A percentile compares a stretch with the other conserved stretches of the same genome.
Evolutionary conservation across 2,888 invertebrate species (phyloP).

Genomic region (Drepana falcataria): DNA sequence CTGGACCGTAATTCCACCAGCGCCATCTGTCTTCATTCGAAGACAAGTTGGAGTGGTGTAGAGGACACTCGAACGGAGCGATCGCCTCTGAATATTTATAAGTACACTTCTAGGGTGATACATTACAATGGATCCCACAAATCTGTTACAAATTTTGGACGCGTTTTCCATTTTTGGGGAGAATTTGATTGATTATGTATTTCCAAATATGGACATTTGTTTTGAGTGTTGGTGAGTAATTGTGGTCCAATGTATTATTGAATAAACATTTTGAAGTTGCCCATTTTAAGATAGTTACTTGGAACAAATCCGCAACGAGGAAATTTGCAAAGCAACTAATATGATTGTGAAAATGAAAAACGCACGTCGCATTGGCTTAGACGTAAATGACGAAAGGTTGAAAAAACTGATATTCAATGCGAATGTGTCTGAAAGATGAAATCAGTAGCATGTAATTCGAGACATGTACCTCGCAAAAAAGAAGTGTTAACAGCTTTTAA

Average conservation of each 20-base stretch:
- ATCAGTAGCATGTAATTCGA: no score
- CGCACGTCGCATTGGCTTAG: no score
- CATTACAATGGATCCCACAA: constrained; percentile 31
- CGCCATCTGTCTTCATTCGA: constrained; percentile 58
- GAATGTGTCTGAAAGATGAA: no score
- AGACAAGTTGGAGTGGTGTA: constrained; percentile 36
- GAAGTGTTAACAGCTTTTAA: no score
- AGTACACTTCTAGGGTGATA: constrained; percentile 18
- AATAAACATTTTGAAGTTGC: no score
- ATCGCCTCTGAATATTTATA: constrained; percentile 39
- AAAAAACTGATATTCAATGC: no score
- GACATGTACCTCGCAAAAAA: no score
- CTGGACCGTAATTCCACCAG: constrained; percentile 6
- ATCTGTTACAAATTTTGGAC: constrained; percentile 49
- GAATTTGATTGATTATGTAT: constrained; percentile 28
- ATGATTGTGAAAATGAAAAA: no score
- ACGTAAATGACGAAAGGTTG: no score
- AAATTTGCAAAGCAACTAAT: no score
- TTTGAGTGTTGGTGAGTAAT: background rate
- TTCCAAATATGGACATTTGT: constrained; percentile 11
- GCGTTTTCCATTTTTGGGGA: constrained; percentile 21
- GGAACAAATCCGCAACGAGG: no score
- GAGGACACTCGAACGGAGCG: constrained; percentile 34
- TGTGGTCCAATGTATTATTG: background rate
- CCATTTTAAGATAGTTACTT: no score